A percentile compares a stretch with the other conserved stretches of the same genome.
Evolutionary conservation across 1,140 invertebrate species (phyloP).

Genomic region (Homarus americanus): DNA sequence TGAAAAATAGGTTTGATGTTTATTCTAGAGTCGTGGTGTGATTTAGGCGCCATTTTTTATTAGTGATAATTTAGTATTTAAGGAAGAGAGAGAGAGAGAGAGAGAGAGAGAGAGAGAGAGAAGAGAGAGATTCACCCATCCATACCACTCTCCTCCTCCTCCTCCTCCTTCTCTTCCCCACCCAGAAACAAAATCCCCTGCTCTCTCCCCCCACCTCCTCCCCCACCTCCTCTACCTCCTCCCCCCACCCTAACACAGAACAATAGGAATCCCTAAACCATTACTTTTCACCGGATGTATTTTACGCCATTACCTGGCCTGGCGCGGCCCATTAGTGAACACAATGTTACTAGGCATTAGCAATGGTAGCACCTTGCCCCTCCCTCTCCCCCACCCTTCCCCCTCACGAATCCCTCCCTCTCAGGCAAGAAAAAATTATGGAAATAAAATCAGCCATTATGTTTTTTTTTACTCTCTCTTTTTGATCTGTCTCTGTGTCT

Average conservation of each 20-base stretch:
- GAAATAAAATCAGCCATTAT: not conserved
- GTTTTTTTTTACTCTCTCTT: not conserved
- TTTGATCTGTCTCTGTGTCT: not conserved
- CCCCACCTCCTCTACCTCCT: not conserved
- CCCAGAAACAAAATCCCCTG: no score
- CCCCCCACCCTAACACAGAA: not conserved
- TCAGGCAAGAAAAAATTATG: not conserved
- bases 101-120: no score
- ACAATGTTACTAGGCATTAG: constrained; percentile 28
- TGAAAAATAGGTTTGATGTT: no score
- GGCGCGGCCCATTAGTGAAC: constrained; percentile 2
- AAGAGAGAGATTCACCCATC: no score
- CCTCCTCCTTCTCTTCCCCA: not conserved
- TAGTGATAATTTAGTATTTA: no score
- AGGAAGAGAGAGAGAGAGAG: no score
- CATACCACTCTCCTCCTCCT: not conserved
- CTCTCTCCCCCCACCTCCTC: not conserved
- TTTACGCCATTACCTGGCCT: constrained; percentile 19
- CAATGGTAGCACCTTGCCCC: constrained; percentile 11
- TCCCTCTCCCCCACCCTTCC: no score
- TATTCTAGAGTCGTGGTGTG: no score
- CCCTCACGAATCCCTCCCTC: no score
- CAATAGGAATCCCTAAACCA: constrained; percentile 22
- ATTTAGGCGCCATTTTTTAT: no score
- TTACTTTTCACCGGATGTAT: constrained; percentile 42